Evolutionary conservation across 2,888 invertebrate genomes (phyloP), one percentile per base, ranked within the genome.

Genomic region (Papilio gigon): DNA sequence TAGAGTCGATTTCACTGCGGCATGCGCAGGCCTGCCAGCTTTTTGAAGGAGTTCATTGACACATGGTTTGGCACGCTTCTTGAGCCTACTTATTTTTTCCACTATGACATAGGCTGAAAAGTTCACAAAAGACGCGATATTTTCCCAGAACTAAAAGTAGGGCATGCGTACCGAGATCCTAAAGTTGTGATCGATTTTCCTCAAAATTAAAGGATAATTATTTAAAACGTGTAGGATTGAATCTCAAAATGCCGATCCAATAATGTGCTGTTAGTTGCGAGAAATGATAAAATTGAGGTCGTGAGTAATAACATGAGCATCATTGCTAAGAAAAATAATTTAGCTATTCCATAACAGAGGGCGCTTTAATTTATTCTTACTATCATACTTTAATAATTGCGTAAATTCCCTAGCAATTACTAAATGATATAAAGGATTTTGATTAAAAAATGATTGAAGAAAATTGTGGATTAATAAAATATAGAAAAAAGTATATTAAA

Each of bases 41-140:
- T 89, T 89, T 83, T 82, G 84, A 84, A 81, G 77, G 81, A 78
- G 90, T 89, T 91, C 90, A 90, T 81, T 88, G 90, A 90, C 90
- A 85, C 84, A 79, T 75, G 81, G 87, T 90, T 90, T 90, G 90
- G 90, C 90, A 89, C 88, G 85, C 82, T 75, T 76, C 78, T 78
- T 71, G 75, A 79, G 87, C 87, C 86, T 84, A 84, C 84, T 80
- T 81, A 86, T 86, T 90, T 89, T 88, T 89, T 86, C 80, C 78
- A 78, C 80, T 79, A 76, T 75, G 79, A 78, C 73, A 77, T 75
- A 78, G 76, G 76, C 80, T 79, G 78, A 78, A 82, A 82, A 82
- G 80, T 81, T 78, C 75, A 87, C 87, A 88, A 88, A 87, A 85
- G 86, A 84, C 76, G 79, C 79, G 74, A 81, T 81, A 80, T 86